phyloP scores from a whole-genome alignment of 2,113 vertebrate genomes.

The Zonotrichia leucophrys region DNA sequence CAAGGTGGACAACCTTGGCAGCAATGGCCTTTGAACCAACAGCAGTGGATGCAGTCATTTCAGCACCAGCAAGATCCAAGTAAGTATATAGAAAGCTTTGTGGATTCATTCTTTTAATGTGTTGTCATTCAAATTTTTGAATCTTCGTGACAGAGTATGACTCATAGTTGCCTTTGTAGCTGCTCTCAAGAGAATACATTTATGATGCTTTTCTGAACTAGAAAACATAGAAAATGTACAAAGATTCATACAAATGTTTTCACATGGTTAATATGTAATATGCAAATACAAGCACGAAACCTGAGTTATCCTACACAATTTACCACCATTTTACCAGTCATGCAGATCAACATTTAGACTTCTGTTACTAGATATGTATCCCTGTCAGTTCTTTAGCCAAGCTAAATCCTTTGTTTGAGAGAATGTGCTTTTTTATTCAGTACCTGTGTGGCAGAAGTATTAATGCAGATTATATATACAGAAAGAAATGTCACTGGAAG shows the following conservation, averaged over 20 bases:
- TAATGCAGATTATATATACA: background rate
- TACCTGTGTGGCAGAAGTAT: background rate
- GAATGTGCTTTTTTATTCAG: background rate
- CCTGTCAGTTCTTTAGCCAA: background rate
- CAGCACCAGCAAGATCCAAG: constrained; percentile 98
- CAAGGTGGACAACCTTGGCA: constrained; percentile 99
- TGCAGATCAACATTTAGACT: background rate
- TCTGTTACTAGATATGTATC: background rate
- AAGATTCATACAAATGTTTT: background rate
- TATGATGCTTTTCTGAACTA: background rate
- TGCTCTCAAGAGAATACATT: background rate
- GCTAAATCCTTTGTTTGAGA: background rate
- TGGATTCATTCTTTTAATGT: background rate
- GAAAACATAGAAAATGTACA: background rate
- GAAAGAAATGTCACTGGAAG: background rate
- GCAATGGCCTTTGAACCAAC: constrained; percentile 98
- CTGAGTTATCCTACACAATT: background rate
- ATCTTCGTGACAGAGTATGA: background rate
- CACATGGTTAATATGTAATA: background rate
- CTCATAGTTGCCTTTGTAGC: background rate
- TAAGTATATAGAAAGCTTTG: constrained; percentile 72
- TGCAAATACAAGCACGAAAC: background rate
- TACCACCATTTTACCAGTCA: background rate
- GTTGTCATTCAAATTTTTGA: background rate
- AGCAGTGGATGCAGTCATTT: constrained; percentile 99